Evolutionary conservation across 2,797 vertebrate genomes (phyloP).

Genomic region (Tiaroga cobitis): DNA sequence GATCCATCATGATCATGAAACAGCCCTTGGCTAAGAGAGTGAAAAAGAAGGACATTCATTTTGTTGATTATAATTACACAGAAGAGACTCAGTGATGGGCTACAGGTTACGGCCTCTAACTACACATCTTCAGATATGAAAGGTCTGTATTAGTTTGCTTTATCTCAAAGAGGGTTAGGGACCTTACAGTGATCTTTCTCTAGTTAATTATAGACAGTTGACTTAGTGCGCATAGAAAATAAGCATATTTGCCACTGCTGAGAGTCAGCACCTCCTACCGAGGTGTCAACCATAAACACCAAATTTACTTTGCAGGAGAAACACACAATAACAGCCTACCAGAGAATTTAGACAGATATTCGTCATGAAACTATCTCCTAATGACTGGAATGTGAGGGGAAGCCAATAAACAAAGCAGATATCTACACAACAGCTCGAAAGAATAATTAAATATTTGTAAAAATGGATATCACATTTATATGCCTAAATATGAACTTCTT

Average conservation of each 20-base stretch:
- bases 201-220: constrained; percentile 78
- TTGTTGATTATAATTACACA: constrained; percentile 60
- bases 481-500: background rate
- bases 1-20: constrained; percentile 53
- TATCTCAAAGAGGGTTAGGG: constrained; percentile 65
- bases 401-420: background rate
- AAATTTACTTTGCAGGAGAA: background rate
- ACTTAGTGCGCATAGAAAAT: constrained; percentile 63
- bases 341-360: background rate
- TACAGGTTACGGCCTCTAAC: constrained; percentile 64
- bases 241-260: constrained; percentile 48
- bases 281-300: constrained; percentile 21
- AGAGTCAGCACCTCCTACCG: constrained; percentile 39
- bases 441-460: background rate
- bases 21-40: constrained; percentile 42
- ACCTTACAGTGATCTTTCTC: constrained; percentile 74
- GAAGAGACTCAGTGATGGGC: constrained; percentile 65
- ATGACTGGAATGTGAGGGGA: background rate
- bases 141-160: constrained; percentile 61
- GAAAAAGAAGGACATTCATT: constrained; percentile 57
- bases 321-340: background rate
- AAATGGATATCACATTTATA: background rate
- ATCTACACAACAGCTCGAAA: background rate
- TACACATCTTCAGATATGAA: constrained; percentile 65
- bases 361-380: background rate